Base-by-base conservation (phyloP, 2,797 vertebrate species). In the Mus minutoides region DNA sequence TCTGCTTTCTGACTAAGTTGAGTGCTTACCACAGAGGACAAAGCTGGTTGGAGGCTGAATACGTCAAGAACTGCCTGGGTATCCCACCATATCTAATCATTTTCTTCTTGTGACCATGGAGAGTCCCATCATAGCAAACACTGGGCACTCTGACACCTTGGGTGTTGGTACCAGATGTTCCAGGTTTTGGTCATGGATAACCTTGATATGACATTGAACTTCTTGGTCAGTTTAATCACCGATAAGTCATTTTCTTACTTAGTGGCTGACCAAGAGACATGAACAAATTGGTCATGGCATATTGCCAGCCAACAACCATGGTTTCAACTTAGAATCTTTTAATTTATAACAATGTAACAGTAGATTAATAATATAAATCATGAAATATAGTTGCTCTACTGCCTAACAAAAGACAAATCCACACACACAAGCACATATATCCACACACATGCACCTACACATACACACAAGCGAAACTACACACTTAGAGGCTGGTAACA, bases 281-380 rank as follows among this genome's bases (percentile, higher is more conserved):
- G 16, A 31, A 10, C n/a, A 79, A 73, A 91, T 83, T 49, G 78
- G 24, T 83, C 46, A 31, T n/a, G 40, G 58, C 60, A 21, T 21
- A 56, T 88, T 60, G 49, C 78, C 31, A 69, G 49, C 67, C 21
- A 94, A 89, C 54, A 34, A 31, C 69, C 75, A 87, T 75, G 26
- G n/a, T 94, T 94, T 94, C 73, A 29, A 79, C 37, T 52, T 71
- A 49, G 58, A 91, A 31, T 84, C 22, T 58, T 84, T 71, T 52
- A 21, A 52, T 87, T 96, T 84, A 79, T 54, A 88, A 46, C 58
- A 77, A 73, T 6, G 58, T 46, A 56, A 34, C 2, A 40, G 16
- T 43, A 26, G 73, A 26, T 62, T 54, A 62, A 67, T 58, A 37
- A 54, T 40, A 11, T 67, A n/a, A 76, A 52, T 62, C 31, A 17